Conservation (phyloP, 2,888 invertebrate species). For the Entomobrya proxima region DNA sequence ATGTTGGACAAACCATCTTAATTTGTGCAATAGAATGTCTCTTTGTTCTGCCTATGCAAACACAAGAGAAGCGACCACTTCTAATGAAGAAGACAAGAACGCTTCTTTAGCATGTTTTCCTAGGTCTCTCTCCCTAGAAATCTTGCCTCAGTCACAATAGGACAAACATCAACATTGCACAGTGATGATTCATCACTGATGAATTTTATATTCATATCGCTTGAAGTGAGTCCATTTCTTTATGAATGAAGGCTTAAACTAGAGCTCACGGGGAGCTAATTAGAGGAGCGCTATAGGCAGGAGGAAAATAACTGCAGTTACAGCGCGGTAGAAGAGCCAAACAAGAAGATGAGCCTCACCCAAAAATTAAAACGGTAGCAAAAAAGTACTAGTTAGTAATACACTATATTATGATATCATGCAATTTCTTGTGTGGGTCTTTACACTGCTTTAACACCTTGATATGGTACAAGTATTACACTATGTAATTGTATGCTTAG, state of each 20-base stretch:
- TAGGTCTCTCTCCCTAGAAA: no score
- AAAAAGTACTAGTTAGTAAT: constrained; percentile 11
- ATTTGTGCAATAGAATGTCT: constrained; percentile 16
- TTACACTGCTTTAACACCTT: neutral
- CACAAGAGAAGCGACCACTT: no score
- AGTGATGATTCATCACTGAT: no score
- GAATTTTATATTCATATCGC: constrained; percentile 52
- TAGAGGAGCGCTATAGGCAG: constrained; percentile 51
- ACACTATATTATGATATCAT: neutral
- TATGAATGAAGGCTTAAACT: constrained; percentile 50
- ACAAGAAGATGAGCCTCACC: constrained; percentile 49
- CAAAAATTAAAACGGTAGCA: constrained; percentile 57
- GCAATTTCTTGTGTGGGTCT: neutral
- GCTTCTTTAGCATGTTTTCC: neutral
- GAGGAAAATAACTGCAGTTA: constrained; percentile 13
- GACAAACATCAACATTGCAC: constrained; percentile 48
- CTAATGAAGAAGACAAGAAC: constrained; percentile 36
- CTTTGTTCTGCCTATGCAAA: neutral
- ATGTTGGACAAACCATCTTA: neutral
- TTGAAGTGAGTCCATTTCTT: constrained; percentile 44
- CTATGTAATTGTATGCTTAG: constrained; percentile 11
- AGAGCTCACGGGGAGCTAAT: constrained; percentile 60
- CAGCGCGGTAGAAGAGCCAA: constrained; percentile 2
- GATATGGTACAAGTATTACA: constrained; percentile 37
- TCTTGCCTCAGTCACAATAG: constrained; percentile 5